Evolutionary conservation across 2,113 vertebrate species (phyloP).

Genomic region (Barnardius zonarius): DNA sequence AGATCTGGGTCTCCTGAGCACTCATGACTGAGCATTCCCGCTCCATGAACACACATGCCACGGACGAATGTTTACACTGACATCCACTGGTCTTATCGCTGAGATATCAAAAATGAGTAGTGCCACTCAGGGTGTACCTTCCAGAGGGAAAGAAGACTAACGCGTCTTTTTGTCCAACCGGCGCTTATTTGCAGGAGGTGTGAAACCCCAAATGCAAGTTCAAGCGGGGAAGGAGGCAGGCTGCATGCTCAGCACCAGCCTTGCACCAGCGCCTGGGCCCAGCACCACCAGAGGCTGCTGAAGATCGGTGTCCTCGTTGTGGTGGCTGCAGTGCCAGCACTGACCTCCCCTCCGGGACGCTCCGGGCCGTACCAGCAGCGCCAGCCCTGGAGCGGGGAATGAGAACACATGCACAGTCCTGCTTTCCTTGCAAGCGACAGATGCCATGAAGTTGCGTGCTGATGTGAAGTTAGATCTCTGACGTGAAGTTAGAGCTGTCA

Average conservation of each 20-base stretch:
- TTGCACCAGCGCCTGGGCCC: neutral
- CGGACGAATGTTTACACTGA: rapidly evolving
- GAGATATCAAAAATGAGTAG: rapidly evolving
- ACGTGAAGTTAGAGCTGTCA: rapidly evolving
- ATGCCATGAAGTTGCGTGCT: rapidly evolving
- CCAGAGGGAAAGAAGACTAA: too few relatives aligned
- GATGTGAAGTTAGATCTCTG: neutral
- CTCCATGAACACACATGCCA: rapidly evolving
- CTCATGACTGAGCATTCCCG: rapidly evolving
- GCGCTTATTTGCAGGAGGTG: neutral
- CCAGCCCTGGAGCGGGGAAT: rapidly evolving
- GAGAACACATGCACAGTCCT: rapidly evolving
- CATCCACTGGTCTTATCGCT: rapidly evolving
- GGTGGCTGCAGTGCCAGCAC: neutral
- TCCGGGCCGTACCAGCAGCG: rapidly evolving
- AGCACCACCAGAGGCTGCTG: rapidly evolving
- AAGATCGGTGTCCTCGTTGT: rapidly evolving
- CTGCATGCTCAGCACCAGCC: rapidly evolving
- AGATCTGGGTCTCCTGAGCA: rapidly evolving
- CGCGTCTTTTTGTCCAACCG: neutral
- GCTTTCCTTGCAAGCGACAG: rapidly evolving
- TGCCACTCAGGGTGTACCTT: rapidly evolving
- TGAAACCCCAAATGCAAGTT: neutral
- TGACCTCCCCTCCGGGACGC: rapidly evolving
- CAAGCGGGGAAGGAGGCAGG: rapidly evolving